Base-by-base conservation (phyloP, 2,113 vertebrate species). In the Erinaceus europaeus region DNA sequence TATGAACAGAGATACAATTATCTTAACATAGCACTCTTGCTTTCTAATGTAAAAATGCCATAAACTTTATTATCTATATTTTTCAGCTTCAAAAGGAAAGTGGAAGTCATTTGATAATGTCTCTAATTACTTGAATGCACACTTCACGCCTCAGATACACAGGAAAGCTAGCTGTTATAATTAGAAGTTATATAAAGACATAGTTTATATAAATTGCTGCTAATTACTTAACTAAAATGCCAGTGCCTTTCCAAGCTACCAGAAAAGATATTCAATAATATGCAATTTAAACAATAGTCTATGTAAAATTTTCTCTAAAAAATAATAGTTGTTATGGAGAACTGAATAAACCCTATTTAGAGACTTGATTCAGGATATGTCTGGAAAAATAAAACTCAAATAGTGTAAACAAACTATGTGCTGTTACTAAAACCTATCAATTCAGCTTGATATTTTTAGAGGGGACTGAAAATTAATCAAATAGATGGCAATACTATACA, bases 1-100 rank as follows among this genome's bases (percentile, higher is more conserved):
- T 89, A 92, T 89, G 85, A 96, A 95, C 14, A 50, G 65, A 94
- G 93, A 95, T 95, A 88, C 90, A 96, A 95, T 96, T 96, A 94
- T 93, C 87, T 94, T 90, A 90, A 94, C 93, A 80, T 74, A 95
- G 84, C 85, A 73, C 82, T 90, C 67, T 88, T 88, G 92, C 90
- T 90, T 93, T 90, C 20, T 80, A 3, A 89, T 92, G 86, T 93
- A 89, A 86, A 92, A 90, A 79, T 69, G 36, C 42, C 74, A 88
- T n/a, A 89, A 81, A 78, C 36, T 86, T 84, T 92, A 73, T 90
- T 85, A 93, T 78, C 78, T 84, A 4, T 72, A 73, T 88, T 75
- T 93, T 81, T 84, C 88, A 79, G 81, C 74, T 93, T 94, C 83
- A 76, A 88, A 92, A 25, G 15, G 48, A 89, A 86, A 94, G 84